Percentiles rank a stretch among this genome's conserved stretches.
phyloP scores from a whole-genome alignment of 2,797 vertebrate genomes.

The Clamator glandarius region DNA sequence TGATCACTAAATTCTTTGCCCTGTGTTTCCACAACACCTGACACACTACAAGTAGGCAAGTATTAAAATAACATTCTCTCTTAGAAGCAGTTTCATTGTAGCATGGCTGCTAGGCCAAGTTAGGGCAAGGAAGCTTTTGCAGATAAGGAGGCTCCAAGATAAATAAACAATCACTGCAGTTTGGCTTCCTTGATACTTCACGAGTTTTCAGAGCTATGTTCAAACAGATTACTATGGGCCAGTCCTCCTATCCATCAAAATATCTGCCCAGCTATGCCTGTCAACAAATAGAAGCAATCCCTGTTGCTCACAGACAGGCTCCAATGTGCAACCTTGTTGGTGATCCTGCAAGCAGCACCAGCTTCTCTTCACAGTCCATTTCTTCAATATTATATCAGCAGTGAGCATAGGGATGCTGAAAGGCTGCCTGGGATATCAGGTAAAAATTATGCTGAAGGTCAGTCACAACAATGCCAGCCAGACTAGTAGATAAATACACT shows the following conservation, averaged over 20 bases:
- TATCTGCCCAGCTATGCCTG: not conserved
- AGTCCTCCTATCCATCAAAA: not conserved
- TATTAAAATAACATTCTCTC: not conserved
- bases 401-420: not conserved
- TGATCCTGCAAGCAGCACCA: not conserved
- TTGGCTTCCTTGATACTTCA: not conserved
- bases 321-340: not conserved
- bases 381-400: not conserved
- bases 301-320: not conserved
- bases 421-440: not conserved
- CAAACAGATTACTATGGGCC: not conserved
- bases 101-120: not conserved
- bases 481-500: not conserved
- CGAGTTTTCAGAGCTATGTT: not conserved
- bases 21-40: not conserved
- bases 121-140: not conserved
- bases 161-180: not conserved
- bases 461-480: not conserved
- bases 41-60: not conserved
- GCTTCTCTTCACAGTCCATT: not conserved
- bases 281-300: not conserved
- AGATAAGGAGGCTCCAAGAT: not conserved
- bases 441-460: not conserved
- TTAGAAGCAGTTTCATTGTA: not conserved
- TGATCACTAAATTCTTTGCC: not conserved